Evolutionary conservation across 2,888 invertebrate species (phyloP).

Genomic region (Sussaba pulchella): DNA sequence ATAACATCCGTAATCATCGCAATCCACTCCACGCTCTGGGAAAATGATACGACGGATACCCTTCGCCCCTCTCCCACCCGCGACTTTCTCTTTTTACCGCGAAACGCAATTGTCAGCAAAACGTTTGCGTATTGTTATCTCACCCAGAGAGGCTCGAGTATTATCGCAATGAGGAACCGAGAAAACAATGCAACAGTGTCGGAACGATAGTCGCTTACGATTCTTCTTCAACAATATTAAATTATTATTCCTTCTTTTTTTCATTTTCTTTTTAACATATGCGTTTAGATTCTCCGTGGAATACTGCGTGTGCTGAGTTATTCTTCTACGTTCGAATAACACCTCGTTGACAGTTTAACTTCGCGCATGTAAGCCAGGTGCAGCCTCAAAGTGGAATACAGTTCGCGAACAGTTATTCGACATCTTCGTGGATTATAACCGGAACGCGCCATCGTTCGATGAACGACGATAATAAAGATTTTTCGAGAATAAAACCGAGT

Average conservation of each 20-base stretch:
- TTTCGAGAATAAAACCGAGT: conserved; percentile 33
- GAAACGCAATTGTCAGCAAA: conserved; percentile 39
- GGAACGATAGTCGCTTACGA: neutral
- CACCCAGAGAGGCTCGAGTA: conserved; percentile 1
- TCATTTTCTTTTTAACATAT: neutral
- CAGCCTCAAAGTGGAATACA: conserved; percentile 42
- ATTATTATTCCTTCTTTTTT: neutral
- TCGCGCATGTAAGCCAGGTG: conserved; percentile 12
- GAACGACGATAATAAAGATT: conserved; percentile 31
- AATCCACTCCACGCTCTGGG: neutral
- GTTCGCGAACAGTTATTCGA: conserved; percentile 46
- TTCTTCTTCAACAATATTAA: neutral
- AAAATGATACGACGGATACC: conserved; percentile 15
- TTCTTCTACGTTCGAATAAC: conserved; percentile 1
- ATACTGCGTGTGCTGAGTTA: neutral
- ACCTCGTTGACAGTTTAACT: conserved; percentile 5
- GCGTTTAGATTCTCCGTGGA: conserved; percentile 6
- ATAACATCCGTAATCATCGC: conserved; percentile 37
- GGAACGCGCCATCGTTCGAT: conserved; percentile 19
- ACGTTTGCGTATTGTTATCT: conserved; percentile 40
- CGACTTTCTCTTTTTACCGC: conserved; percentile 51
- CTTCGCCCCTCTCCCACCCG: neutral
- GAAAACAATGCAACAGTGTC: neutral
- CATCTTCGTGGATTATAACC: conserved; percentile 40
- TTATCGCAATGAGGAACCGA: conserved; percentile 21